Evolutionary conservation across 2,797 vertebrate species (phyloP), one percentile per base, ranked within the genome.

Genomic region (Varecia variegata): DNA sequence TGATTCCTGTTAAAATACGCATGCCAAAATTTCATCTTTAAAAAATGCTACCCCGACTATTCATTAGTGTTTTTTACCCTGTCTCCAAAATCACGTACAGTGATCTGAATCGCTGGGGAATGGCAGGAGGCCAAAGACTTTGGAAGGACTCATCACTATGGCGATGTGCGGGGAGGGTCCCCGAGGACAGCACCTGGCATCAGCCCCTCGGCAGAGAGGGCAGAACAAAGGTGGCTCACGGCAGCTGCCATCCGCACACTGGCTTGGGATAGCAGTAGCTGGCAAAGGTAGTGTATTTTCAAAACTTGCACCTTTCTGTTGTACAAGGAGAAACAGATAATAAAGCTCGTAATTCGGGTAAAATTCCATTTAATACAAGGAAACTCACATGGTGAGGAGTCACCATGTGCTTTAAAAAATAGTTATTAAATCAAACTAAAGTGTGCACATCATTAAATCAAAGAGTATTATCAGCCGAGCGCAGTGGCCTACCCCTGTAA

Each of bases 111-210:
- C 43, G 14, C 70, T 10, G n/a, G 27, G 14, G 0, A 10, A 4
- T 27, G 45, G 25, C 21, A 38, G n/a, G 5, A 65, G 35, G 52
- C 82, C 47, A 14, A 40, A 13, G 25, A 12, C 7, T 71, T 2
- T 3, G 2, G 43, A 43, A 40, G 68, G 12, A 40, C 7, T 18
- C 32, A 23, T 40, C 32, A 2, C 25, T 1, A 9, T 18, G 17
- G 38, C 32, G 58, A 35, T n/a, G 1, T 11, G 70, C 14, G 30
- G 35, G 58, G 14, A 30, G 18, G 18, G 4, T 7, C 2, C 7
- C 32, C 5, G 2, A n/a, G 18, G n/a, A 18, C 10, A 14, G 5
- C 17, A 0, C 25, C 21, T 5, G 43, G 30, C 5, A 0, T 8
- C 8, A 15, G 52, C 40, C 43, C 47, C 1, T 32, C 10, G 0